These are phyloP conservation scores for Bujurquina vittata DNA, from an alignment of 2,113 vertebrate genomes.

Conservation along the genomic window DNA sequence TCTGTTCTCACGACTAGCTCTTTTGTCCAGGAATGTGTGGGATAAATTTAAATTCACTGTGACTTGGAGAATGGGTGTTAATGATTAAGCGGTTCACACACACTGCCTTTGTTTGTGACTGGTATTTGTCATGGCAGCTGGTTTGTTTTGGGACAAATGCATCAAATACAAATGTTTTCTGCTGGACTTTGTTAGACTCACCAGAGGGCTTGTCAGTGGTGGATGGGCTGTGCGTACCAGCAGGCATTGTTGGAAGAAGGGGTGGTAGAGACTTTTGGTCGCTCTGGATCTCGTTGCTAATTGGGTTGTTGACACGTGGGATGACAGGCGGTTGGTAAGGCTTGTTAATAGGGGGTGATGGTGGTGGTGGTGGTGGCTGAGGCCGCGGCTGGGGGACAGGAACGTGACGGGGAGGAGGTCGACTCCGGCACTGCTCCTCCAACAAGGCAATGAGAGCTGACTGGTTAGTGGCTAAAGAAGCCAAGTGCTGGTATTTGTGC, in stretches of 20 bases:
- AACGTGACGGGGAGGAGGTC: slow-evolving; percentile 67
- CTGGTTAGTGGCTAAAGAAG: slow-evolving; percentile 93
- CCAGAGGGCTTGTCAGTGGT: slow-evolving; percentile 94
- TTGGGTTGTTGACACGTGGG: slow-evolving; percentile 89
- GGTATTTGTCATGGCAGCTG: slow-evolving; percentile 6
- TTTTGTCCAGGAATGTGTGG: slow-evolving; percentile 44
- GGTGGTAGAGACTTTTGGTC: slow-evolving; percentile 91
- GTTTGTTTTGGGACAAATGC: neutral
- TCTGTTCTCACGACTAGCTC: slow-evolving; percentile 50
- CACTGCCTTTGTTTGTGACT: slow-evolving; percentile 19
- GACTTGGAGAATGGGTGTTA: slow-evolving; percentile 48
- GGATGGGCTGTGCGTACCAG: slow-evolving; percentile 88
- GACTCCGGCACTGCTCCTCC: slow-evolving; percentile 92
- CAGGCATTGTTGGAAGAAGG: slow-evolving; percentile 90
- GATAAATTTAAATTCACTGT: slow-evolving; percentile 39
- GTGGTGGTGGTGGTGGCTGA: slow-evolving; percentile 65
- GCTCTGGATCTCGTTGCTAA: slow-evolving; percentile 98
- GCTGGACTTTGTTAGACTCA: slow-evolving; percentile 75
- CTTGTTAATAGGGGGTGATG: slow-evolving; percentile 79
- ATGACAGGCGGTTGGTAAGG: slow-evolving; percentile 86
- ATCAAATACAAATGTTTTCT: neutral
- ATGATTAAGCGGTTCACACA: slow-evolving; percentile 27
- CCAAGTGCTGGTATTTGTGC: slow-evolving; percentile 95
- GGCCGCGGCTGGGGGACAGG: slow-evolving; percentile 78
- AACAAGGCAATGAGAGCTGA: slow-evolving; percentile 89